Evolutionary conservation across 2,113 vertebrate species (phyloP).

Genomic region (Xerus inauris): DNA sequence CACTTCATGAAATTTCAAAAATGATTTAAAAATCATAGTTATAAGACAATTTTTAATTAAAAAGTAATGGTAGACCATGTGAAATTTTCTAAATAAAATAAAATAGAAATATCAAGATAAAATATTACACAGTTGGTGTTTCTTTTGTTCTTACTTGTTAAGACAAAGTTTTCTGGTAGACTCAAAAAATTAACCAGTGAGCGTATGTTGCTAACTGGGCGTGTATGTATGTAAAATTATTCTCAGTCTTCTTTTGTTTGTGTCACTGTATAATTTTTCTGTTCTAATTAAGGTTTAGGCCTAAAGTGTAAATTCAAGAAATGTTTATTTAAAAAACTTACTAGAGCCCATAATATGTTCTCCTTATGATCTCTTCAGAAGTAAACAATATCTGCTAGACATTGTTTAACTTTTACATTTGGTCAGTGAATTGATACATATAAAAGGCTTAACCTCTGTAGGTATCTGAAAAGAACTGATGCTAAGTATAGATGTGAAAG

Average conservation of each 20-base stretch:
- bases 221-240: neutral
- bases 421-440: neutral
- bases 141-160: neutral
- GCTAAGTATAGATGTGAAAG: neutral
- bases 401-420: neutral
- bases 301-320: constrained; percentile 4
- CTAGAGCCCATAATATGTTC: neutral
- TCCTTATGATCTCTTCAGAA: neutral
- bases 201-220: neutral
- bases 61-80: neutral
- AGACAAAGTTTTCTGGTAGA: neutral
- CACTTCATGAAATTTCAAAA: neutral
- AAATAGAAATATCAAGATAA: constrained; percentile 13
- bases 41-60: neutral
- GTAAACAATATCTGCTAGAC: neutral
- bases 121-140: neutral
- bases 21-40: neutral
- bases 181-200: neutral
- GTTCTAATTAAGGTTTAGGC: neutral
- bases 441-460: neutral
- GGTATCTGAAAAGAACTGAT: neutral
- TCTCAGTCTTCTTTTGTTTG: neutral
- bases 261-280: neutral
- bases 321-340: neutral
- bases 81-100: neutral